A percentile compares a stretch with the other conserved stretches of the same genome.
These are phyloP conservation scores for Spicauda simplicius DNA, from an alignment of 2,888 invertebrate genomes.

Conservation along the genomic window DNA sequence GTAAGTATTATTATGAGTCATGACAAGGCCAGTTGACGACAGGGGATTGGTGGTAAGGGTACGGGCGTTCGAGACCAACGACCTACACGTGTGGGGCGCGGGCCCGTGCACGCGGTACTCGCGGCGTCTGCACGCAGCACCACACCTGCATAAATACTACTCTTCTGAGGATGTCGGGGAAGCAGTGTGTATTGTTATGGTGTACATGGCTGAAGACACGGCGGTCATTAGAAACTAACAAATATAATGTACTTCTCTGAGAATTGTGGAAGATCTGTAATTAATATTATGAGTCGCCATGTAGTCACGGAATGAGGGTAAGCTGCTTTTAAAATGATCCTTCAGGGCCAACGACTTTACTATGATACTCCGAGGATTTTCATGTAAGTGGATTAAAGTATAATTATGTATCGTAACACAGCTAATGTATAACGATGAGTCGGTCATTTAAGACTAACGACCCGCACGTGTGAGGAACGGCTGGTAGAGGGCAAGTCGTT, in stretches of 20 bases:
- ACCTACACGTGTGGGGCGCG: slow-evolving; percentile 86
- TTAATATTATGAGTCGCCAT: neutral
- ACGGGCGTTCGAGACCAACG: slow-evolving; percentile 86
- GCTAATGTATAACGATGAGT: slow-evolving; percentile 86
- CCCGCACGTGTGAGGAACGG: slow-evolving; percentile 87
- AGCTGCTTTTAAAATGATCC: too few species aligned
- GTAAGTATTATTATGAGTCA: neutral
- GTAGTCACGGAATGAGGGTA: too few species aligned
- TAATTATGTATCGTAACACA: too few species aligned
- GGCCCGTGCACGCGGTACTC: slow-evolving; percentile 88
- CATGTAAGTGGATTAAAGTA: too few species aligned
- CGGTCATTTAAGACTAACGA: slow-evolving; percentile 88
- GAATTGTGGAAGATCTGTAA: neutral
- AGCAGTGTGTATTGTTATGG: slow-evolving; percentile 63
- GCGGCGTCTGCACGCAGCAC: slow-evolving; percentile 81
- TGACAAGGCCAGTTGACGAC: slow-evolving; percentile 86
- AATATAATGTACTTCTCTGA: neutral
- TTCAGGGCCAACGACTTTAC: too few species aligned
- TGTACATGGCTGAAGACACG: neutral
- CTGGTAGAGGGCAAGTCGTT: slow-evolving; percentile 75
- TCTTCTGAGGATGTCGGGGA: slow-evolving; percentile 87
- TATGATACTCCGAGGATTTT: too few species aligned
- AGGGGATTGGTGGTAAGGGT: slow-evolving; percentile 87
- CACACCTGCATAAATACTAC: slow-evolving; percentile 81
- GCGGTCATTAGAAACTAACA: neutral